These are phyloP conservation scores for Brachionus paranguensis DNA, from an alignment of 1,140 invertebrate genomes.

Conservation along the genomic window DNA sequence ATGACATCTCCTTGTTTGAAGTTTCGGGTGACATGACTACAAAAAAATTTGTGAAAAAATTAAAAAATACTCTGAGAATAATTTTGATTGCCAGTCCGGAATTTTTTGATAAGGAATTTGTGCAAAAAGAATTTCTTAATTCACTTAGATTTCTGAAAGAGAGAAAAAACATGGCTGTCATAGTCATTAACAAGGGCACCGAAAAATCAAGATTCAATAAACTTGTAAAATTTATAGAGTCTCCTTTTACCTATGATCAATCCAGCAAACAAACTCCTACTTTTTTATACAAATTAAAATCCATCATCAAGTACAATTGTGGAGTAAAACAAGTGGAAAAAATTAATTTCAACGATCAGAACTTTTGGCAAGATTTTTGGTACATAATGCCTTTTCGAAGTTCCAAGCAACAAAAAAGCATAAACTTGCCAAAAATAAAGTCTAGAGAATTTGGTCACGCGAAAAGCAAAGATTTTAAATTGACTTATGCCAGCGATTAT, in stretches of 20 bases:
- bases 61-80: neutral
- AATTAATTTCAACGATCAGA: neutral
- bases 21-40: neutral
- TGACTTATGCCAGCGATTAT: neutral
- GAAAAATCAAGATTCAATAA: neutral
- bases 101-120: neutral
- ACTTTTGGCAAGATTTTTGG: slow-evolving; percentile 13
- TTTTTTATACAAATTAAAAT: neutral
- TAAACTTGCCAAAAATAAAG: neutral
- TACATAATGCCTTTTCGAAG: neutral
- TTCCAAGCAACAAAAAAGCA: neutral
- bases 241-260: neutral
- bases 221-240: neutral
- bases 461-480: neutral
- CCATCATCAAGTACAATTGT: slow-evolving; percentile 10
- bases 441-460: neutral
- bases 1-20: neutral
- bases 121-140: neutral
- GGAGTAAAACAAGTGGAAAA: neutral
- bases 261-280: neutral
- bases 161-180: neutral
- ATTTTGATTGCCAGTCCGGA: neutral
- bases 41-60: neutral
- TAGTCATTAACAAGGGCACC: neutral
- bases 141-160: neutral